phyloP scores from a whole-genome alignment of 1,140 invertebrate species.

The Pemphigus obesinymphae region DNA sequence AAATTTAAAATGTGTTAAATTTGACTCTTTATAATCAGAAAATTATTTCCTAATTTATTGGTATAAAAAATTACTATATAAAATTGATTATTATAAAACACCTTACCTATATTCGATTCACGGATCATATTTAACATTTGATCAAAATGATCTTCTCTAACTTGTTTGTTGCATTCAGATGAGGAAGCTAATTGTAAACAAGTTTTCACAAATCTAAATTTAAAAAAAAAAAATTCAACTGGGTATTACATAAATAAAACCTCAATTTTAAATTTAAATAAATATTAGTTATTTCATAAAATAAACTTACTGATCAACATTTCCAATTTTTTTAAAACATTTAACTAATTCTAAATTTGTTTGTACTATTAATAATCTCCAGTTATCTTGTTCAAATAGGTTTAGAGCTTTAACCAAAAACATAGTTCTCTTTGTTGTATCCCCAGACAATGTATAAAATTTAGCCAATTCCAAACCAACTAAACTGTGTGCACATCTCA shows the following conservation, averaged over 20 bases:
- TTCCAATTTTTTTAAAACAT: slow-evolving; percentile 74
- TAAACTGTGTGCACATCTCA: slow-evolving; percentile 70
- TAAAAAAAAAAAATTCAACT: neutral
- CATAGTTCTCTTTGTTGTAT: slow-evolving; percentile 79
- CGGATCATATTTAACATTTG: slow-evolving; percentile 12
- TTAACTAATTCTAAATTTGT: slow-evolving; percentile 78
- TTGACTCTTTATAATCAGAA: no score
- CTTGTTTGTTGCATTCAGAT: neutral
- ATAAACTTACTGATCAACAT: slow-evolving; percentile 57
- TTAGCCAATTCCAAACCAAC: slow-evolving; percentile 84
- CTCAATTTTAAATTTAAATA: no score
- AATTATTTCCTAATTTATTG: no score
- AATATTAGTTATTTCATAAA: slow-evolving; percentile 13
- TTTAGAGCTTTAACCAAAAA: slow-evolving; percentile 82
- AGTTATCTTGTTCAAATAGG: slow-evolving; percentile 80
- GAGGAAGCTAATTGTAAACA: slow-evolving; percentile 21
- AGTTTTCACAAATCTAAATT: slow-evolving; percentile 19
- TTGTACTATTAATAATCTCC: slow-evolving; percentile 73
- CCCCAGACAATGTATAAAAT: slow-evolving; percentile 82
- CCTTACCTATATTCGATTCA: slow-evolving; percentile 12
- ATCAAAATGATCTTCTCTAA: slow-evolving; percentile 31
- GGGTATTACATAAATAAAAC: neutral
- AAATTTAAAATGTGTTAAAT: no score
- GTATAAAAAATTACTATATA: neutral
- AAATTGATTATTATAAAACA: neutral